These are phyloP conservation scores for Thalassoma bifasciatum DNA, from an alignment of 2,113 vertebrate species.

Conservation along the genomic window DNA sequence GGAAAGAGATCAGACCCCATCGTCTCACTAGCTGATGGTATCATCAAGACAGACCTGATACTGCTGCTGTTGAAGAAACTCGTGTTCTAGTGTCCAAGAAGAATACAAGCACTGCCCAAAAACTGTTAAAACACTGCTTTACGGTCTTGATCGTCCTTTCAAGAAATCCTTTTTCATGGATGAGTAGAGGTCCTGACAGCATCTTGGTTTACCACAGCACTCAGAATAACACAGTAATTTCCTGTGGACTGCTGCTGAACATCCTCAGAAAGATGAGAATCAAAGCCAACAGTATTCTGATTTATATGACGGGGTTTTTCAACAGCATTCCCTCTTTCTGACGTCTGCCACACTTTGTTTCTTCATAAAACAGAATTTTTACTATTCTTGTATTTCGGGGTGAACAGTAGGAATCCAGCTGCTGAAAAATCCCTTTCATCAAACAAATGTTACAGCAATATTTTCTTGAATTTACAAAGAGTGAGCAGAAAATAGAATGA, in stretches of 20 bases:
- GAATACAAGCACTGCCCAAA: neutral
- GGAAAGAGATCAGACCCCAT: slow-evolving; percentile 32
- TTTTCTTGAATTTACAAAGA: slow-evolving; percentile 13
- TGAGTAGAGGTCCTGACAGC: neutral
- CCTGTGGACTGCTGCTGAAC: slow-evolving; percentile 48
- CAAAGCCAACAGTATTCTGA: slow-evolving; percentile 26
- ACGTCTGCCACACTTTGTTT: slow-evolving; percentile 1
- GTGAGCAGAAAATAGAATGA: neutral
- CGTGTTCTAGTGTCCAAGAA: slow-evolving; percentile 1
- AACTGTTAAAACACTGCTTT: slow-evolving; percentile 11
- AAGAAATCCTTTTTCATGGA: slow-evolving; percentile 13
- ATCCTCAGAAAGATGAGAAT: slow-evolving; percentile 23
- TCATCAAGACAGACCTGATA: neutral
- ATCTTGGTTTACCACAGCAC: slow-evolving; percentile 45
- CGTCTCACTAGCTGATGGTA: slow-evolving; percentile 5
- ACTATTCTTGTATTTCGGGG: neutral
- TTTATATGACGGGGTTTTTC: slow-evolving; percentile 43
- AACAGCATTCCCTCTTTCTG: slow-evolving; percentile 47
- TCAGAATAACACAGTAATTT: slow-evolving; percentile 55
- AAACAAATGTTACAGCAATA: neutral
- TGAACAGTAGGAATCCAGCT: neutral
- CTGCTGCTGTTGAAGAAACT: slow-evolving; percentile 18
- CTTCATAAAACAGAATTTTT: neutral
- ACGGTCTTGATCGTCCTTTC: slow-evolving; percentile 5
- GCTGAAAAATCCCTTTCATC: too few relatives aligned